Evolutionary conservation across 2,797 vertebrate genomes (phyloP).

Genomic region (Dendrocincla tyrannina): DNA sequence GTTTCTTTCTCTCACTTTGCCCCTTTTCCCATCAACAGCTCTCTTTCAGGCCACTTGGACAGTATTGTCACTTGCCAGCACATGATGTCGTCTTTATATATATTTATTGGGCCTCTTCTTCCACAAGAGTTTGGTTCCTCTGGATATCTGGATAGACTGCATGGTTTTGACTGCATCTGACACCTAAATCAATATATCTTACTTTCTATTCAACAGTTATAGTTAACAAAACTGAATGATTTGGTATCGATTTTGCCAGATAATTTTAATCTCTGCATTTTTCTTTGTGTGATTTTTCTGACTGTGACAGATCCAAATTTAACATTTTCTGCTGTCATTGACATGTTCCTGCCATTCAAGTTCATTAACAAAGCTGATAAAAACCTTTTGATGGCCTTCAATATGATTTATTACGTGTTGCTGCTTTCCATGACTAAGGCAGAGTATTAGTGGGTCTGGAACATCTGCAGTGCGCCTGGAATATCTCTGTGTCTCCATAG

Average conservation of each 20-base stretch:
- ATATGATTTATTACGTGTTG: background rate
- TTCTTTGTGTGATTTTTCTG: background rate
- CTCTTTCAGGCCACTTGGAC: background rate
- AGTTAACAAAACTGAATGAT: background rate
- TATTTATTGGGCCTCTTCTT: background rate
- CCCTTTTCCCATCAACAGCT: background rate
- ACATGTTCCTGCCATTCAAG: background rate
- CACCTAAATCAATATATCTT: background rate
- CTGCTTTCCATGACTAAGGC: background rate
- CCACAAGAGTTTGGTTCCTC: background rate
- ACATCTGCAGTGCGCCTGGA: background rate
- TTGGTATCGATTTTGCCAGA: background rate
- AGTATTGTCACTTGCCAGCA: background rate
- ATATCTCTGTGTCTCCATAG: background rate
- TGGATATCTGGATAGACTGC: background rate
- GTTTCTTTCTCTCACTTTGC: background rate
- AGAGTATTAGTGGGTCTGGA: background rate
- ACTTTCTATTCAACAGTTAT: background rate
- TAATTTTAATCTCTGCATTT: background rate
- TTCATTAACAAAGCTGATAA: constrained; percentile 28
- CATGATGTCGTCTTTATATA: background rate
- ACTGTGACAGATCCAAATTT: background rate
- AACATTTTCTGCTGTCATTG: background rate
- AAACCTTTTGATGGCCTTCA: background rate
- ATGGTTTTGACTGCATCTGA: background rate